Base-by-base conservation (phyloP, 2,797 vertebrate genomes). In the Synaphobranchus kaupii region DNA sequence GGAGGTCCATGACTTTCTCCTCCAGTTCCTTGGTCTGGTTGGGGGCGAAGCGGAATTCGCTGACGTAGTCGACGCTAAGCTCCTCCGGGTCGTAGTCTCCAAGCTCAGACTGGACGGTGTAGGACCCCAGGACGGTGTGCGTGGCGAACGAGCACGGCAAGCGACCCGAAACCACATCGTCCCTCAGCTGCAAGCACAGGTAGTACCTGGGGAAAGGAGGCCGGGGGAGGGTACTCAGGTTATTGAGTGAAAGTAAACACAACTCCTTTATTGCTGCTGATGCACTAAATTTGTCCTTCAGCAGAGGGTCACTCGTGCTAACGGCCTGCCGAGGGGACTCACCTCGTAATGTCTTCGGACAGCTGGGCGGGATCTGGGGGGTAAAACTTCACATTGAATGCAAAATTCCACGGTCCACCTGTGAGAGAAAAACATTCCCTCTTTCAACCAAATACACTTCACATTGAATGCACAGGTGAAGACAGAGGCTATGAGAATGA, bases 381-480 rank as follows among this genome's bases (percentile, higher is more conserved):
- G 92, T 99, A 99, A 95, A 99, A 99, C 94, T 99, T 99, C 86
- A 99, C 98, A 89, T 98, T 99, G 94, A 99, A 99, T 63, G 97
- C 96, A 93, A 99, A 99, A 93, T 97, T 98, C 97, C 98, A 99
- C 93, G 97, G 96, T 89, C 97, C 98, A 93, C 95, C 98, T 99
- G 94, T n/a, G 90, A 92, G 87, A 93, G 80, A 87, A 48, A 81
- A 48, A 81, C 63, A 66, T 66, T 4, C 17, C 28, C 71, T 9
- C 31, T 34, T 34, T 82, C 47, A 81, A 9, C 20, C n/a, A n/a
- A 82, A 82, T n/a, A n/a, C n/a, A n/a, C n/a, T n/a, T n/a, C n/a
- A n/a, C n/a, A n/a, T n/a, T n/a, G 48, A 50, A 9, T n/a, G n/a
- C n/a, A 13, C 20, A 48, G n/a, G 78, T 52, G 22, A 82, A 82